phyloP scores from a whole-genome alignment of 2,888 invertebrate genomes.

The Drosophila macrospina region DNA sequence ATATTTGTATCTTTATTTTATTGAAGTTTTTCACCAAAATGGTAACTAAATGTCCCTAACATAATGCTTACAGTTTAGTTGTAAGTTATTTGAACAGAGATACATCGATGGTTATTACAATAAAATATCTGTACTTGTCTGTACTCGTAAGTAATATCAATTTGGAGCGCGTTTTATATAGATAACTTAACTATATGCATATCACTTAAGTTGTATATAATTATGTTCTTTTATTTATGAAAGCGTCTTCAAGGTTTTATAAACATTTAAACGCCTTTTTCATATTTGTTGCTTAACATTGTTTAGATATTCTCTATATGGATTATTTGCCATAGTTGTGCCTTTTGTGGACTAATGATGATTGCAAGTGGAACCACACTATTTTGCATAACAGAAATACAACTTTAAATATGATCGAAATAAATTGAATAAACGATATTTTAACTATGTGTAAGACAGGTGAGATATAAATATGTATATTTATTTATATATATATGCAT shows the following conservation, averaged over 20 bases:
- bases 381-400: slow-evolving; percentile 31
- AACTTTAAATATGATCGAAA: slow-evolving; percentile 35
- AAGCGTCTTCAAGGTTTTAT: slow-evolving; percentile 47
- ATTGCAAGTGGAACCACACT: slow-evolving; percentile 39
- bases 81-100: slow-evolving; percentile 56
- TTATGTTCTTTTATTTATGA: slow-evolving; percentile 18
- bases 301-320: slow-evolving; percentile 18
- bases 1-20: slow-evolving; percentile 48
- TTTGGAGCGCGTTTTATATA: slow-evolving; percentile 56
- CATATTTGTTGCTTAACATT: slow-evolving; percentile 25
- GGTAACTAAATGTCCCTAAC: slow-evolving; percentile 53
- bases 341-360: slow-evolving; percentile 24
- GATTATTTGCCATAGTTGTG: slow-evolving; percentile 42
- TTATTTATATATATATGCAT: slow-evolving; percentile 15
- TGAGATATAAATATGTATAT: slow-evolving; percentile 12
- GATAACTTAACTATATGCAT: slow-evolving; percentile 54
- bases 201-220: slow-evolving; percentile 60
- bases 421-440: slow-evolving; percentile 3
- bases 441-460: slow-evolving; percentile 18
- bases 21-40: slow-evolving; percentile 62
- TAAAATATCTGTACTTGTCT: slow-evolving; percentile 28
- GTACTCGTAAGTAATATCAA: slow-evolving; percentile 42
- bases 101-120: slow-evolving; percentile 60
- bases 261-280: slow-evolving; percentile 51
- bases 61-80: slow-evolving; percentile 51